Evolutionary conservation across 2,113 vertebrate genomes (phyloP).

Genomic region (Piaya cayana): DNA sequence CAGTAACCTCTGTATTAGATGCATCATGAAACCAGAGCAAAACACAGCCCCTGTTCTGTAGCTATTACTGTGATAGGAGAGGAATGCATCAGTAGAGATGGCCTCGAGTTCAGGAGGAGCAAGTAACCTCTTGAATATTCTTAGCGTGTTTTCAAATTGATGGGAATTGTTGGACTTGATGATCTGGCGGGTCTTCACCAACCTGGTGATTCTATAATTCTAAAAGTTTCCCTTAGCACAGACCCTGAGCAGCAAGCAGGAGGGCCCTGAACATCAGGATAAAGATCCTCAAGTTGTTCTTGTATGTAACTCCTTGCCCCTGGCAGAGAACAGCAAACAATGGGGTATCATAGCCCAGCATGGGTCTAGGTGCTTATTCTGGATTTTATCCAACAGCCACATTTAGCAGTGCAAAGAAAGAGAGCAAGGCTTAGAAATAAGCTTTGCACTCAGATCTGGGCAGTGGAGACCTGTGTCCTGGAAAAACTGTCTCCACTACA

Average conservation of each 20-base stretch:
- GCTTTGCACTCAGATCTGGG: background rate
- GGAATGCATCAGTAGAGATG: background rate
- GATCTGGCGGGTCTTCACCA: too few species aligned
- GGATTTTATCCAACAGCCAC: background rate
- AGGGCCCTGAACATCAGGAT: background rate
- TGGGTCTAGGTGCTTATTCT: background rate
- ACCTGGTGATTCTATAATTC: too few species aligned
- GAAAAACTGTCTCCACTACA: background rate
- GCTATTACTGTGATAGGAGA: background rate
- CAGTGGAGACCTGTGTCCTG: background rate
- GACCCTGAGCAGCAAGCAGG: background rate
- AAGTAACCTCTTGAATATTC: background rate
- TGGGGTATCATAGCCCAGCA: background rate
- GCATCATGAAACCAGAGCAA: background rate
- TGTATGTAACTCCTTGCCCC: background rate
- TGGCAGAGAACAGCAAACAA: background rate
- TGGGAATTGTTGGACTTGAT: too few species aligned
- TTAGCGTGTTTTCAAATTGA: accelerated
- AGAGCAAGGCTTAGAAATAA: background rate
- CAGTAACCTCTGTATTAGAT: background rate
- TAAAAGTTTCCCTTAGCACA: background rate
- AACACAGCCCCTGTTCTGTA: background rate
- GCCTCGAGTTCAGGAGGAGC: background rate
- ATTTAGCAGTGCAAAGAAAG: background rate
- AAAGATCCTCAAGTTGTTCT: background rate